Evolutionary conservation across 1,140 invertebrate species (phyloP).

Genomic region (Leptonema lineaticorne): DNA sequence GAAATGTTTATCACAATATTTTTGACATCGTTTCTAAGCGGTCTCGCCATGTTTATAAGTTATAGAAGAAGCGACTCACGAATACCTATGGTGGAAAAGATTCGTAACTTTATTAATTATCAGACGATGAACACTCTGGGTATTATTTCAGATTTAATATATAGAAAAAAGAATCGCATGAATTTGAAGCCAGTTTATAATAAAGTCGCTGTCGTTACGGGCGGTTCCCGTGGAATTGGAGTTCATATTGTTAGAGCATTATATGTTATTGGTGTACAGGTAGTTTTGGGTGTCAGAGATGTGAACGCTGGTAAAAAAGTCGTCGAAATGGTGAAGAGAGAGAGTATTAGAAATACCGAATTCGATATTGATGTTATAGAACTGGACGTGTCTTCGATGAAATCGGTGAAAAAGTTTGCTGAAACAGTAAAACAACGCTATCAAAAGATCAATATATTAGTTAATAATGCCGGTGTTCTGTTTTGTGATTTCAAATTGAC

Average conservation of each 20-base stretch:
- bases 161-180: slow-evolving; percentile 33
- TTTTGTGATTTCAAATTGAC: slow-evolving; percentile 74
- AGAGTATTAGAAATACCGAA: not conserved
- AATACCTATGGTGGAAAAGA: not conserved
- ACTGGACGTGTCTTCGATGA: slow-evolving; percentile 65
- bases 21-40: not conserved
- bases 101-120: not conserved
- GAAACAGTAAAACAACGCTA: slow-evolving; percentile 63
- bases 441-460: slow-evolving; percentile 68
- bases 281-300: slow-evolving; percentile 80
- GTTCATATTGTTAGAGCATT: slow-evolving; percentile 74
- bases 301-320: slow-evolving; percentile 59
- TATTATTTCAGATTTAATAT: slow-evolving; percentile 5
- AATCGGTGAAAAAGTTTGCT: slow-evolving; percentile 77
- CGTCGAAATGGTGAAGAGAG: slow-evolving; percentile 41
- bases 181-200: slow-evolving; percentile 52
- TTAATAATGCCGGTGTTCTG: slow-evolving; percentile 90
- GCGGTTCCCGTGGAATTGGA: slow-evolving; percentile 85
- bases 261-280: slow-evolving; percentile 75
- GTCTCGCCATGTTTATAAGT: not conserved
- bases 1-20: not conserved
- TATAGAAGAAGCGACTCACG: not conserved
- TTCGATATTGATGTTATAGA: slow-evolving; percentile 43
- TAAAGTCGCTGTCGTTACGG: slow-evolving; percentile 82
- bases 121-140: not conserved